phyloP scores from a whole-genome alignment of 2,113 vertebrate genomes.

The Eulemur rufifrons region DNA sequence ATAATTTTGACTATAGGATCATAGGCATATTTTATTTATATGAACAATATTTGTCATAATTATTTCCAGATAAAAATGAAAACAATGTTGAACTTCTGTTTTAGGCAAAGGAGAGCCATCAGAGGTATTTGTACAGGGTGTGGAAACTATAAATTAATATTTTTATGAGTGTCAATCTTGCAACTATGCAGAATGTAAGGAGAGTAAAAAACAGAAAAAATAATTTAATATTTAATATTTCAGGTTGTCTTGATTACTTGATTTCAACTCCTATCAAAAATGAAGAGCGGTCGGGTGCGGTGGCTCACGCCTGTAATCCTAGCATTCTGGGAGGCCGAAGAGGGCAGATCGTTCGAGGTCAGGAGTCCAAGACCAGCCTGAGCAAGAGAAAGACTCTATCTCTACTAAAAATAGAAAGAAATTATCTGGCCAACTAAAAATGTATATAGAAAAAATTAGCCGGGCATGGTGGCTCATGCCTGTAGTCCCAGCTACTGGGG shows the following conservation, averaged over 20 bases:
- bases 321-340: too few species aligned
- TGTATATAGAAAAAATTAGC: too few species aligned
- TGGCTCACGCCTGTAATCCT: too few species aligned
- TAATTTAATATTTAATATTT: neutral
- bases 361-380: too few species aligned
- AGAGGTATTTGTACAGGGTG: neutral
- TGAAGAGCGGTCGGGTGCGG: too few species aligned
- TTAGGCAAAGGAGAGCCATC: neutral
- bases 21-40: neutral
- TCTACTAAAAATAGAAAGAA: too few species aligned
- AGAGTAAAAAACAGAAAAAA: neutral
- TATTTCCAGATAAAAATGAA: neutral
- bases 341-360: too few species aligned
- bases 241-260: neutral
- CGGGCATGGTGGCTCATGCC: too few species aligned
- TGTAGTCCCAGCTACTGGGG: too few species aligned
- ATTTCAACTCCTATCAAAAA: neutral
- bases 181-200: fast-evolving
- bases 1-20: neutral
- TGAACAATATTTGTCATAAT: neutral
- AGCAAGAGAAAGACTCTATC: too few species aligned
- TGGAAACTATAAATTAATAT: neutral
- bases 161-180: neutral
- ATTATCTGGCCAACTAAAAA: too few species aligned
- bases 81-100: neutral